Evolutionary conservation across 1,140 invertebrate species (phyloP).

Genomic region (Gyrodactylus bullatarudis): DNA sequence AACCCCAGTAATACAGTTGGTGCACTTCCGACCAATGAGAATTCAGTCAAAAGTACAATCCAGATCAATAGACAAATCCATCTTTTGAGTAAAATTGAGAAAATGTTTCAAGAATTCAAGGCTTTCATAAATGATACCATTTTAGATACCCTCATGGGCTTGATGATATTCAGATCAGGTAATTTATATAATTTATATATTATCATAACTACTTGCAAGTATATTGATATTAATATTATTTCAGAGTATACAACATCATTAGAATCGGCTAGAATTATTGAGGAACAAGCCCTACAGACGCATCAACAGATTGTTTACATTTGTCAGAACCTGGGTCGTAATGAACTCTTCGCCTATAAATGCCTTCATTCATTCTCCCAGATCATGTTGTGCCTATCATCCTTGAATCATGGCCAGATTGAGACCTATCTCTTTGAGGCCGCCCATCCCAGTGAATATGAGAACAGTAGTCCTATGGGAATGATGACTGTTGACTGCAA

Average conservation of each 20-base stretch:
- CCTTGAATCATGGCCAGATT: background rate
- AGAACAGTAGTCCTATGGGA: too few relatives aligned
- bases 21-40: too few relatives aligned
- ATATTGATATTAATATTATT: background rate
- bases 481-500: too few relatives aligned
- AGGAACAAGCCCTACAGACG: background rate
- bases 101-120: background rate
- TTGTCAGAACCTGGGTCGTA: background rate
- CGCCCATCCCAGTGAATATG: background rate
- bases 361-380: background rate
- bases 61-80: background rate
- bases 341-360: background rate
- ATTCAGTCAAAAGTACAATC: too few relatives aligned
- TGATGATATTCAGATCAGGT: background rate
- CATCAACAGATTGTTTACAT: background rate
- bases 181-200: too few relatives aligned
- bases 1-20: too few relatives aligned
- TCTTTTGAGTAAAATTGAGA: background rate
- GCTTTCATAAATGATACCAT: background rate
- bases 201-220: background rate
- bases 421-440: background rate
- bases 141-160: background rate
- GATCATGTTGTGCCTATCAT: background rate
- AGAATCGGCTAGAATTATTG: background rate
- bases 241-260: background rate